These are phyloP conservation scores for Linurgus olivaceus DNA, from an alignment of 2,797 vertebrate species.

Conservation along the genomic window DNA sequence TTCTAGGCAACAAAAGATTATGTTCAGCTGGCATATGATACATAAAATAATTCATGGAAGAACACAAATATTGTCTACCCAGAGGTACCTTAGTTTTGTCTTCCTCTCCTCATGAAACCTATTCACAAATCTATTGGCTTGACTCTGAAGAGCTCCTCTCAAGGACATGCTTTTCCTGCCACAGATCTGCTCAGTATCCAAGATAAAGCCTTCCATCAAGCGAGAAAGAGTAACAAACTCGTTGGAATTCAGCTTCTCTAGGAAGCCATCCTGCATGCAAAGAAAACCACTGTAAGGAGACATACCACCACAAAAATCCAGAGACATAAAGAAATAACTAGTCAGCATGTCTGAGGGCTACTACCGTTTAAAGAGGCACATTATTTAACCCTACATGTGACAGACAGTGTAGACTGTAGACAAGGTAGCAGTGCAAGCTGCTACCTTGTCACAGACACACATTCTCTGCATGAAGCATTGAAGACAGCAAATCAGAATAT, in stretches of 20 bases:
- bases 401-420: not conserved
- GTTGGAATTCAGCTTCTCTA: constrained; percentile 90
- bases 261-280: constrained; percentile 86
- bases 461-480: not conserved
- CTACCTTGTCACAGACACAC: rapidly evolving
- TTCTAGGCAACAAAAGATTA: not conserved
- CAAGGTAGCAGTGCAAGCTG: not conserved
- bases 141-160: constrained; percentile 92
- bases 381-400: not conserved
- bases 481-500: not conserved
- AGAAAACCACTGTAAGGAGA: not conserved
- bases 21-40: rapidly evolving
- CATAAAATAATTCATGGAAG: not conserved
- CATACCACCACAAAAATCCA: not conserved
- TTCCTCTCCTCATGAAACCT: constrained; percentile 97
- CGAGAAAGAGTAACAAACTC: constrained; percentile 92
- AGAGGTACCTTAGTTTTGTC: constrained; percentile 89
- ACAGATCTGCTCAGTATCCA: constrained; percentile 89
- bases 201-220: constrained; percentile 88
- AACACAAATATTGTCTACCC: not conserved
- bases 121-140: constrained; percentile 94
- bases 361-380: not conserved
- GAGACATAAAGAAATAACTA: not conserved
- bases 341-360: not conserved
- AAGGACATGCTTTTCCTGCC: constrained; percentile 89